A percentile compares a stretch with the other conserved stretches of the same genome.
Evolutionary conservation across 2,888 invertebrate genomes (phyloP).

Genomic region (Pediacus dermestoides): DNA sequence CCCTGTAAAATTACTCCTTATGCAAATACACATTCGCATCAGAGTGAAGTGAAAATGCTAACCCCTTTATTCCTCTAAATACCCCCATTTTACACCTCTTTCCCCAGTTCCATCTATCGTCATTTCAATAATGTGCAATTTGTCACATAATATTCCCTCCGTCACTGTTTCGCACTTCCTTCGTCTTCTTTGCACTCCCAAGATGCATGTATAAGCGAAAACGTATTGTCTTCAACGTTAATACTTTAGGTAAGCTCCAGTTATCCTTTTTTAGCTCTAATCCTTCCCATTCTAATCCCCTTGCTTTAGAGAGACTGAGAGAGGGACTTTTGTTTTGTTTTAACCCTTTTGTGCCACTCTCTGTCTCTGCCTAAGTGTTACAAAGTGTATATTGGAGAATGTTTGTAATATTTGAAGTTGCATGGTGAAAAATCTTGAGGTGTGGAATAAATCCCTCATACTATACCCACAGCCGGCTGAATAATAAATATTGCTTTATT

Average conservation of each 20-base stretch:
- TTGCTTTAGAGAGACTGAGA: not conserved
- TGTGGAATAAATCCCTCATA: too few relatives aligned
- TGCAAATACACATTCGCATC: constrained; percentile 22
- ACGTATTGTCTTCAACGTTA: not conserved
- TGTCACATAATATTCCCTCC: constrained; percentile 46
- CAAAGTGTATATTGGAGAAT: too few relatives aligned
- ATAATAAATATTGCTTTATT: too few relatives aligned
- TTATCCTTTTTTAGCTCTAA: constrained; percentile 5
- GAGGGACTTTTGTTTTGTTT: constrained; percentile 7
- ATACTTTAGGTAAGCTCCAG: not conserved
- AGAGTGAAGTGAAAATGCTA: constrained; percentile 32
- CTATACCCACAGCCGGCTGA: too few relatives aligned
- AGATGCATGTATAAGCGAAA: not conserved
- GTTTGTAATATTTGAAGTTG: too few relatives aligned
- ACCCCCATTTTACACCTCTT: constrained; percentile 45
- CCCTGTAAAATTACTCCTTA: constrained; percentile 25
- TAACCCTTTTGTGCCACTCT: constrained; percentile 3
- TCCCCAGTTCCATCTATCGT: constrained; percentile 29
- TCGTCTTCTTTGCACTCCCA: constrained; percentile 3
- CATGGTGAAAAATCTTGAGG: too few relatives aligned
- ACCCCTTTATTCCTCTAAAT: constrained; percentile 44
- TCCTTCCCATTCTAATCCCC: constrained; percentile 12
- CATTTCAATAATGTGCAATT: constrained; percentile 49
- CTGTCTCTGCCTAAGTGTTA: too few relatives aligned
- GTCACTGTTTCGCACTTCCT: too few relatives aligned